phyloP scores from a whole-genome alignment of 2,888 invertebrate species.

The Lasius fuliginosus region DNA sequence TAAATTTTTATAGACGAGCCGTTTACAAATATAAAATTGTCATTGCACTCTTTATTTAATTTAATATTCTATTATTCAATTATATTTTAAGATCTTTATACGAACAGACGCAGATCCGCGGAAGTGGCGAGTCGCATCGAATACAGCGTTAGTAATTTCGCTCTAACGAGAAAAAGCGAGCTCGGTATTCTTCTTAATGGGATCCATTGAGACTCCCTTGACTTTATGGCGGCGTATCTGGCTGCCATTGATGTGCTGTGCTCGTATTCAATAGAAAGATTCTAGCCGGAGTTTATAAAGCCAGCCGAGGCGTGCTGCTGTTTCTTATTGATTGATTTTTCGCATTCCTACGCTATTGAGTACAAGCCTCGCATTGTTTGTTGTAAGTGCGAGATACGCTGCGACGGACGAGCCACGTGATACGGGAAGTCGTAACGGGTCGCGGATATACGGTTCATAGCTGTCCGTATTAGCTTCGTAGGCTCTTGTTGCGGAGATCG shows the following conservation, averaged over 20 bases:
- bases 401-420: constrained; percentile 46
- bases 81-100: neutral
- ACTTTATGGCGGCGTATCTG: constrained; percentile 53
- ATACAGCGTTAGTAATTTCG: constrained; percentile 17
- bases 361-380: constrained; percentile 76
- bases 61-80: neutral
- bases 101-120: neutral
- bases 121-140: constrained; percentile 5
- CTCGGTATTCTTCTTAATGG: constrained; percentile 48
- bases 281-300: constrained; percentile 36
- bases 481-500: constrained; percentile 37
- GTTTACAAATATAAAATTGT: neutral
- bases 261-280: constrained; percentile 17
- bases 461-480: constrained; percentile 27
- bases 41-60: neutral
- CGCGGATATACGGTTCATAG: constrained; percentile 56
- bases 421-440: constrained; percentile 63
- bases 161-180: constrained; percentile 39
- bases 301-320: constrained; percentile 9
- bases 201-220: constrained; percentile 57
- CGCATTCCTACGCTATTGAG: constrained; percentile 67
- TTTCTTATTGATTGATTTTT: constrained; percentile 69
- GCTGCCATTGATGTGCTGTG: constrained; percentile 39
- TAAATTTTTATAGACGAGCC: neutral
- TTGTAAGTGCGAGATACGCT: constrained; percentile 52